These are phyloP conservation scores for Todiramphus saurophagus DNA, from an alignment of 2,113 vertebrate genomes.

Conservation along the genomic window DNA sequence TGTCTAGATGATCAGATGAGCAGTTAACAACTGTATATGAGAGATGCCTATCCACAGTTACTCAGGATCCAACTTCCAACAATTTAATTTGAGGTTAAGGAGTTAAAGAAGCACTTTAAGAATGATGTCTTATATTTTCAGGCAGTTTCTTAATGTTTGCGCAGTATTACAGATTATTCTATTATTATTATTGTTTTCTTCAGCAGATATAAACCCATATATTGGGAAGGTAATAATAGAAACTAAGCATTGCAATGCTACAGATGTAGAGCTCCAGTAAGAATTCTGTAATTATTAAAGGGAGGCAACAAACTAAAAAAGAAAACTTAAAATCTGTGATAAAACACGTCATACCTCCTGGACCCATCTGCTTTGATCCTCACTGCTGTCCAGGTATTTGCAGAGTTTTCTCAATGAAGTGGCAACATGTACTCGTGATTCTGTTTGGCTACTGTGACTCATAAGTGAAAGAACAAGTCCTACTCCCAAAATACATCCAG, in stretches of 20 bases:
- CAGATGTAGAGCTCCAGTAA: not conserved
- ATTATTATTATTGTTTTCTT: not conserved
- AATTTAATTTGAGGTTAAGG: not conserved
- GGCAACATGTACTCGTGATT: conserved; percentile 70
- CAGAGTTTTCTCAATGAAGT: conserved; percentile 78
- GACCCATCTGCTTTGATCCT: conserved; percentile 80
- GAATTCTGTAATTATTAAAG: not conserved
- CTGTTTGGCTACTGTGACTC: conserved; percentile 80
- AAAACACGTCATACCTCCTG: conserved; percentile 84
- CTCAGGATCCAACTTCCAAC: not conserved
- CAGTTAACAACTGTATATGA: not conserved
- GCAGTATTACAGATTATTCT: not conserved
- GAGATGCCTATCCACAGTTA: not conserved
- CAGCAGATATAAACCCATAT: not conserved
- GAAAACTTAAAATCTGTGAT: not conserved
- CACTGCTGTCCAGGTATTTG: conserved; percentile 76
- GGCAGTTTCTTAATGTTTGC: not conserved
- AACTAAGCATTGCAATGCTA: not conserved
- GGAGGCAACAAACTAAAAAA: not conserved
- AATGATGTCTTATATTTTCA: not conserved
- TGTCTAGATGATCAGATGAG: not conserved
- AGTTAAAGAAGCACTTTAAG: not conserved
- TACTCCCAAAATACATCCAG: conserved; percentile 87
- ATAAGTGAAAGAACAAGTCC: conserved; percentile 86
- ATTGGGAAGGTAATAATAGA: not conserved